These are phyloP conservation scores for Ceyx cyanopectus DNA, from an alignment of 2,113 vertebrate species.

Conservation along the genomic window DNA sequence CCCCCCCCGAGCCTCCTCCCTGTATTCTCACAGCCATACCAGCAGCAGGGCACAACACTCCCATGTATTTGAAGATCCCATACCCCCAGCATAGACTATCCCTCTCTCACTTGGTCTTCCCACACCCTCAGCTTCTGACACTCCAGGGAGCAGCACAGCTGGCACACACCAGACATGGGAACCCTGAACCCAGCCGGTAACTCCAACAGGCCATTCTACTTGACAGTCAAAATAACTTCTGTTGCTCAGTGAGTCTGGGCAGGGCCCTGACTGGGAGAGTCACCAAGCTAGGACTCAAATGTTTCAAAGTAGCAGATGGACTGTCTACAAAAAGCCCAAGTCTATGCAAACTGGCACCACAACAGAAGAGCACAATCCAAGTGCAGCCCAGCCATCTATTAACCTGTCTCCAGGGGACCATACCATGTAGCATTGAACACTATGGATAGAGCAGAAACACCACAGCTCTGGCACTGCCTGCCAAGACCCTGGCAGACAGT, in stretches of 20 bases:
- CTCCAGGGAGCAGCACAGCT: not conserved
- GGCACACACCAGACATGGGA: not conserved
- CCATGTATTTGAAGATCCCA: not conserved
- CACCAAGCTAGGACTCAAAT: not conserved
- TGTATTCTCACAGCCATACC: not conserved
- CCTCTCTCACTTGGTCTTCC: not conserved
- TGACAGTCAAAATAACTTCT: not conserved
- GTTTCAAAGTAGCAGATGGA: not conserved
- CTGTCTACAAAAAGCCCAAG: conserved; percentile 1
- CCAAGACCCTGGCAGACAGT: not conserved
- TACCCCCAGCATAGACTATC: not conserved
- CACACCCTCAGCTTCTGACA: not conserved
- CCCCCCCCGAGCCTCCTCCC: not conserved
- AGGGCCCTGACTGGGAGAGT: not conserved
- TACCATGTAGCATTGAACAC: not conserved
- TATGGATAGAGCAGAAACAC: not conserved
- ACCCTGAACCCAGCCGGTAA: not conserved
- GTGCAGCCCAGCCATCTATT: not conserved
- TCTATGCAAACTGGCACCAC: conserved; percentile 5
- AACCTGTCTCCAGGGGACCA: fast-evolving
- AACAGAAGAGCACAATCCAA: not conserved
- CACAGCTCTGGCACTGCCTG: not conserved
- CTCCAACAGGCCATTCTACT: not conserved
- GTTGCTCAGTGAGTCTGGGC: not conserved
- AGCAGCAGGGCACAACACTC: fast-evolving